Base-by-base conservation (phyloP, 2,888 invertebrate species). In the Lasioglossum oenotherae region DNA sequence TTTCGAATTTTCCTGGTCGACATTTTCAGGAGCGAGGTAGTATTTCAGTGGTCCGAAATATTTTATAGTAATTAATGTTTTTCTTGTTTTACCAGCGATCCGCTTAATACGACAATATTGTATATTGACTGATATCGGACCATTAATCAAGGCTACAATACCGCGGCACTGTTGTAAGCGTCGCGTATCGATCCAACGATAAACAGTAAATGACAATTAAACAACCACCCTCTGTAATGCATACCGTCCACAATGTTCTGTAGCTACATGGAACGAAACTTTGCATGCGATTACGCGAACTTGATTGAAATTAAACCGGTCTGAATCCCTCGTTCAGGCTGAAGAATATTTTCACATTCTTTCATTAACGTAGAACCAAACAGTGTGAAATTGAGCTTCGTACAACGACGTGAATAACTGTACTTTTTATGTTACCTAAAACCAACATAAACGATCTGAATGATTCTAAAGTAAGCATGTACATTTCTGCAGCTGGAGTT, bases 171-270 rank as follows among this genome's bases (percentile, higher is more conserved):
- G 49, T 41, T 8, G 16, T 46, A 79, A 79, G 72, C 72, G 44
- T 41, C 71, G 35, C 35, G 0, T 31, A 60, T 49, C 57, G 57
- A 23, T 38, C 38, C 19, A 60, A 41, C n/a, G 38, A n/a, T 12
- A 12, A 16, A 69, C 4, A 49, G 27, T 41, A 41, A 38, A 71
- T 71, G 71, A 79, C 23, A 74, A 84, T 78, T 73, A 69, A 77
- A 77, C 57, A 19, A 4, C 31, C 38, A 4, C 46, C 57, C 44
- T 64, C 27, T 23, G 27, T 57, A 78, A 82, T 16, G 69, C 41
- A n/a, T 4, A 53, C 10, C 46, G 16, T 16, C 72, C 27, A 16
- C 53, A 38, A 53, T n/a, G n/a, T 74, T 77, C n/a, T 19, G n/a
- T 57, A 23, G 49, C 74, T 82, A 57, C 67, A 35, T 46, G 0